These are phyloP conservation scores for Petrosia ficiformis DNA, from an alignment of 37 sponge, comb jelly and placozoan species.

Conservation along the genomic window DNA sequence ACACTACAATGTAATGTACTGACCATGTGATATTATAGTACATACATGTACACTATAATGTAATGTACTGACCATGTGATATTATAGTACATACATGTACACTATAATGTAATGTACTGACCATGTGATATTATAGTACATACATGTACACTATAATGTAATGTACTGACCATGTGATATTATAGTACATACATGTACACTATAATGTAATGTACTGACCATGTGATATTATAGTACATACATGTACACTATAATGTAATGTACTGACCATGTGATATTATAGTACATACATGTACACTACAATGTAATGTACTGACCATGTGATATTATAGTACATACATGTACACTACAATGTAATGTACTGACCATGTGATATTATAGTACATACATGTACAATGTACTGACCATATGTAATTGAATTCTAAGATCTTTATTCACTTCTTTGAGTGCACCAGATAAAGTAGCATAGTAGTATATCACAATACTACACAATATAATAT, in stretches of 20 bases:
- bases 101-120: slow-evolving; percentile 5
- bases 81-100: not conserved
- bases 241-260: not conserved
- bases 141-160: not conserved
- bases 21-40: slow-evolving; percentile 30
- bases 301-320: slow-evolving; percentile 15
- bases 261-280: slow-evolving; percentile 33
- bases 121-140: slow-evolving; percentile 24
- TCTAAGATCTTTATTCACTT: slow-evolving; percentile 66
- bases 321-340: slow-evolving; percentile 13
- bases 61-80: slow-evolving; percentile 23
- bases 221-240: slow-evolving; percentile 17
- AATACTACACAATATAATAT: slow-evolving; percentile 23
- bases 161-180: slow-evolving; percentile 23
- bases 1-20: not conserved
- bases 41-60: not conserved
- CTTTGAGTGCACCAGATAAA: slow-evolving; percentile 43
- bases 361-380: slow-evolving; percentile 19
- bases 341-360: not conserved
- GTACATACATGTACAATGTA: not conserved
- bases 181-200: not conserved
- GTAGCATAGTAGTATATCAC: slow-evolving; percentile 65
- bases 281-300: not conserved
- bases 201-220: slow-evolving; percentile 15
- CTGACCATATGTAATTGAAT: slow-evolving; percentile 51